A percentile compares a stretch with the other conserved stretches of the same genome.
Conservation (phyloP, 2,888 invertebrate genomes). For the Ophion slaviceki region DNA sequence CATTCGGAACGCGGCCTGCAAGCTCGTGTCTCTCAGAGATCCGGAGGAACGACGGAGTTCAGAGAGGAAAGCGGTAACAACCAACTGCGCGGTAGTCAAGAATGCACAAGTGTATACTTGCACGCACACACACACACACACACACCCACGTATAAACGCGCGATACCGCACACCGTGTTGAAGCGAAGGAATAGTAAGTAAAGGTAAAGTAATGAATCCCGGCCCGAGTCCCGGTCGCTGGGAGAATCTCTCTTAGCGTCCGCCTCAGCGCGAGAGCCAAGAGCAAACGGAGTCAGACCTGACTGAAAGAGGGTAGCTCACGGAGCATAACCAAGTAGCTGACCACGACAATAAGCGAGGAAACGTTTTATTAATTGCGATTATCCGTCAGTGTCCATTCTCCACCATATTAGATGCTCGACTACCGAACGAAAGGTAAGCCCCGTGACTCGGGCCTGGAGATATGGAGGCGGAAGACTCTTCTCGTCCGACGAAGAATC, state of each 20-base stretch:
- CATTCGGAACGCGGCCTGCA: slow-evolving; percentile 76
- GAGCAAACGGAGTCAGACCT: slow-evolving; percentile 60
- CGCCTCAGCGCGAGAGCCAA: slow-evolving; percentile 37
- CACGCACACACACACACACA: not conserved
- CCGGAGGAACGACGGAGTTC: slow-evolving; percentile 39
- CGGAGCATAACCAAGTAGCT: slow-evolving; percentile 78
- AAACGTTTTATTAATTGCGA: slow-evolving; percentile 82
- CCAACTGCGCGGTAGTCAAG: slow-evolving; percentile 47
- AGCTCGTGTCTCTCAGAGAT: slow-evolving; percentile 57
- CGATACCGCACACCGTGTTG: slow-evolving; percentile 25
- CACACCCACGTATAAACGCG: not conserved
- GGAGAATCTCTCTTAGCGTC: slow-evolving; percentile 47
- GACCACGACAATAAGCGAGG: slow-evolving; percentile 81
- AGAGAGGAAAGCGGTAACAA: slow-evolving; percentile 57
- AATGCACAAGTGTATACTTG: slow-evolving; percentile 41
- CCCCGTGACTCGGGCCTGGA: slow-evolving; percentile 10
- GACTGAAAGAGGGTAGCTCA: slow-evolving; percentile 78
- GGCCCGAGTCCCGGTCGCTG: slow-evolving; percentile 35
- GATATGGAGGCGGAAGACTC: slow-evolving; percentile 29
- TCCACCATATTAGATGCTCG: slow-evolving; percentile 78
- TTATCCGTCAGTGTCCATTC: slow-evolving; percentile 81
- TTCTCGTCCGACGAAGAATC: slow-evolving; percentile 15
- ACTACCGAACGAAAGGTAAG: slow-evolving; percentile 74
- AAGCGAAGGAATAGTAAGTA: slow-evolving; percentile 51
- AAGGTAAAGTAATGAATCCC: slow-evolving; percentile 54